Conservation (phyloP, 1,140 invertebrate species). For the Tenebrio molitor region DNA sequence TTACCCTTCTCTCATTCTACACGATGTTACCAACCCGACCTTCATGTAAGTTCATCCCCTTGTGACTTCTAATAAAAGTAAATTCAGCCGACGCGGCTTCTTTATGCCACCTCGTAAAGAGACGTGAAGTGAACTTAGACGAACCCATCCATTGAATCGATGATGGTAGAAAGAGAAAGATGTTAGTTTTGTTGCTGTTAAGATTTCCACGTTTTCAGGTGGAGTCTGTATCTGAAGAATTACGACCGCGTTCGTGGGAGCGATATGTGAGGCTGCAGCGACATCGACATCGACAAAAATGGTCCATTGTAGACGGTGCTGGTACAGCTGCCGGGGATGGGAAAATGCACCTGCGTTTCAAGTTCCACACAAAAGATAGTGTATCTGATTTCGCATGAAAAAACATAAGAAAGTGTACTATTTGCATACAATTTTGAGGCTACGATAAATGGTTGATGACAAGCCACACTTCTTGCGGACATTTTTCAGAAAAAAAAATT, state of each 20-base stretch:
- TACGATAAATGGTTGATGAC: conserved; percentile 29
- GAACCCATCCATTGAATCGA: not conserved
- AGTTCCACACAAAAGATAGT: conserved; percentile 12
- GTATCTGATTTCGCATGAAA: conserved; percentile 33
- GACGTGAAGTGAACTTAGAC: not conserved
- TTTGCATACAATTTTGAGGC: conserved; percentile 26
- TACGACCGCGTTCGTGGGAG: not conserved
- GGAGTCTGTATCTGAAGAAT: conserved; percentile 17
- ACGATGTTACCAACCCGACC: not conserved
- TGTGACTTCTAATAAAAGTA: conserved; percentile 30
- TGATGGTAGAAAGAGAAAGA: conserved; percentile 4
- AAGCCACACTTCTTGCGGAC: not conserved
- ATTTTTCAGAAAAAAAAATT: conserved; percentile 9
- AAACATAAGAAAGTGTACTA: not conserved
- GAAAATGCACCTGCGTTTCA: conserved; percentile 22
- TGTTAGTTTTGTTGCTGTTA: no score
- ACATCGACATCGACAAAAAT: conserved; percentile 17
- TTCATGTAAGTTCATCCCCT: conserved; percentile 32
- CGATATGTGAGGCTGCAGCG: conserved; percentile 4
- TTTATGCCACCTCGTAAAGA: conserved; percentile 19
- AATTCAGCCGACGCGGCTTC: conserved; percentile 26
- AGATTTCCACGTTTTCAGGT: conserved; percentile 22
- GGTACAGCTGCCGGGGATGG: not conserved
- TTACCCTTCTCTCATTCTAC: not conserved
- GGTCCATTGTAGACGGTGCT: conserved; percentile 11